Percentiles rank a stretch among this genome's conserved stretches.
phyloP scores from a whole-genome alignment of 2,888 invertebrate species.

The Campaea margaritaria region DNA sequence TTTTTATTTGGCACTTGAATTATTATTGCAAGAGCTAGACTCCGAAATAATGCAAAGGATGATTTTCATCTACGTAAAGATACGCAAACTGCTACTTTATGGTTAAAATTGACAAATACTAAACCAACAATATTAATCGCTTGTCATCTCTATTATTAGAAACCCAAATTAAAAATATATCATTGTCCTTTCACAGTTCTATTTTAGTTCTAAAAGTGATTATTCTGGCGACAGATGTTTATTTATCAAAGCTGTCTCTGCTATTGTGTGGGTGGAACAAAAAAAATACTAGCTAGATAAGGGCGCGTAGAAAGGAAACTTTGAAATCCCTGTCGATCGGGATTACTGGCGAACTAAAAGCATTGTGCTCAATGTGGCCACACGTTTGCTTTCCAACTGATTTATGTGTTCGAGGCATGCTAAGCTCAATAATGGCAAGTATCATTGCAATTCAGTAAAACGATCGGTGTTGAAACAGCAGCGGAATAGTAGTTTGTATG shows the following conservation, averaged over 20 bases:
- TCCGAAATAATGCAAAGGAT: too few relatives aligned
- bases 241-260: conserved; percentile 51
- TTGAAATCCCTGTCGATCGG: conserved; percentile 73
- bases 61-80: too few relatives aligned
- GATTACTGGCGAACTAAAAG: conserved; percentile 72
- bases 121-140: neutral
- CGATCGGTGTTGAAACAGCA: neutral
- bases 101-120: too few relatives aligned
- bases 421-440: neutral
- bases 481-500: neutral
- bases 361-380: conserved; percentile 24
- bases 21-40: too few relatives aligned
- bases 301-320: conserved; percentile 54
- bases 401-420: conserved; percentile 7
- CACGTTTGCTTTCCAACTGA: conserved; percentile 18
- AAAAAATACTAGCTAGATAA: conserved; percentile 55
- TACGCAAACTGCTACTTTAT: too few relatives aligned
- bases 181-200: conserved; percentile 32
- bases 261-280: conserved; percentile 50
- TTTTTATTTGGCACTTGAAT: too few relatives aligned
- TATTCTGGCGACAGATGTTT: conserved; percentile 53
- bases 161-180: conserved; percentile 21
- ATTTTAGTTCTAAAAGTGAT: conserved; percentile 45
- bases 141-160: conserved; percentile 15
- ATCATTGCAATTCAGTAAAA: neutral